phyloP scores from a whole-genome alignment of 1,140 invertebrate genomes.

The Micrasema longulum region DNA sequence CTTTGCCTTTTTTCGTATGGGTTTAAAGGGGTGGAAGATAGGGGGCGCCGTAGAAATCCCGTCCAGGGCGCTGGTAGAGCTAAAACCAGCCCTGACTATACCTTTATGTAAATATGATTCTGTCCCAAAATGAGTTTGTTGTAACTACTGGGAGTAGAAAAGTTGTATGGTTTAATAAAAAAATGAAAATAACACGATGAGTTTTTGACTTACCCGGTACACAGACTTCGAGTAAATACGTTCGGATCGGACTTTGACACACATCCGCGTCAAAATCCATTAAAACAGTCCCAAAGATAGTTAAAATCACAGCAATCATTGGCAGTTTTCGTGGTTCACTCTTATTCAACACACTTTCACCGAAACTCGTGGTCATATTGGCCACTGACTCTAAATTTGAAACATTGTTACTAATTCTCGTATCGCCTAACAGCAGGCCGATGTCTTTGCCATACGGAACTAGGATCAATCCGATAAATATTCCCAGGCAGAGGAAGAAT shows the following conservation, averaged over 20 bases:
- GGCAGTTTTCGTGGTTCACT: too few relatives aligned
- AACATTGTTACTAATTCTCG: constrained; percentile 45
- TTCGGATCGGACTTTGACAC: constrained; percentile 84
- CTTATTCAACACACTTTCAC: constrained; percentile 53
- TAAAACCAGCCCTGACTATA: too few relatives aligned
- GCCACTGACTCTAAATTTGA: background rate
- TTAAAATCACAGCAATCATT: constrained; percentile 80
- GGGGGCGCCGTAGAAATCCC: too few relatives aligned
- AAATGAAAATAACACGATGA: too few relatives aligned
- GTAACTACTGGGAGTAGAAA: too few relatives aligned
- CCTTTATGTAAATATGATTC: too few relatives aligned
- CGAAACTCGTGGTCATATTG: constrained; percentile 33
- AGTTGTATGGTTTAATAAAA: too few relatives aligned
- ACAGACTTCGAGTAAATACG: constrained; percentile 86
- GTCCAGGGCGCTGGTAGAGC: too few relatives aligned
- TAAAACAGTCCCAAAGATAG: constrained; percentile 84
- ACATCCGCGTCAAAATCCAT: constrained; percentile 89
- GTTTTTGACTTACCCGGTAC: constrained; percentile 72
- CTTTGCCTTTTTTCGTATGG: too few relatives aligned
- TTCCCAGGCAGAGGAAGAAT: constrained; percentile 78
- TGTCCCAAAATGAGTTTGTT: too few relatives aligned
- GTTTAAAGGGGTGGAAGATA: too few relatives aligned
- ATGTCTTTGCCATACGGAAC: constrained; percentile 82
- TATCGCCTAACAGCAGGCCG: constrained; percentile 76
- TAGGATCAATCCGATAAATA: constrained; percentile 76